Evolutionary conservation across 2,888 invertebrate species (phyloP), one percentile per base, ranked within the genome.

Genomic region (Papilio gigon): DNA sequence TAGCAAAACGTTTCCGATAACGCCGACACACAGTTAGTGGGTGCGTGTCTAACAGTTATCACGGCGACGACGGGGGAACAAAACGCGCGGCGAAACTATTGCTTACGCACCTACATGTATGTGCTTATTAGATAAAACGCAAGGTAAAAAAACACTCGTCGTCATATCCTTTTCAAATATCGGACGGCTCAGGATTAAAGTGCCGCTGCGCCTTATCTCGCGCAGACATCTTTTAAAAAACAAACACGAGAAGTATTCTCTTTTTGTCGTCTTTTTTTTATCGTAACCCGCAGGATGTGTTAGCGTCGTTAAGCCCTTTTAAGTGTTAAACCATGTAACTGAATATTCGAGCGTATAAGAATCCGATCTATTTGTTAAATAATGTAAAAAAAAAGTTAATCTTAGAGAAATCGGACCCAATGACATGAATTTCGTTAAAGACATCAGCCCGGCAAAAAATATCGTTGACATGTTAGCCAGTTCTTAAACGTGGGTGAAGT

Each of bases 311-410:
- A 92, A 91, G 91, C 88, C 90, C 90, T 91, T 92, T 91, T 91
- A 92, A 92, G 91, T 92, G 91, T 92, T 92, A 91, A 92, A 92
- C 90, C 91, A 88, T 92, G 91, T 92, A 92, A 91, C 91, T 88
- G 90, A 91, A 92, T 91, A 92, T 91, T 90, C 85, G 89, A 88
- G 80, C 88, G 88, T 88, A 86, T 85, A 88, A 90, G 89, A 89
- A 88, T 84, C 68, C 86, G 87, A 89, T 90, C 91, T 92, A 92
- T 92, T 91, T 92, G 91, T 91, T 90, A 87, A 89, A 88, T 89
- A 88, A 87, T 85, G 85, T 88, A 88, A 89, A 90, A 88, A 89
- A 90, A 89, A 90, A 87, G 82, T 86, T 90, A 90, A 91, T 90
- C 89, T 90, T 84, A 85, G 88, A 88, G 89, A 88, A 90, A 91